Percentiles rank a stretch among this genome's conserved stretches.
Conservation (phyloP, 2,888 invertebrate species). For the Drosophila meridiana region DNA sequence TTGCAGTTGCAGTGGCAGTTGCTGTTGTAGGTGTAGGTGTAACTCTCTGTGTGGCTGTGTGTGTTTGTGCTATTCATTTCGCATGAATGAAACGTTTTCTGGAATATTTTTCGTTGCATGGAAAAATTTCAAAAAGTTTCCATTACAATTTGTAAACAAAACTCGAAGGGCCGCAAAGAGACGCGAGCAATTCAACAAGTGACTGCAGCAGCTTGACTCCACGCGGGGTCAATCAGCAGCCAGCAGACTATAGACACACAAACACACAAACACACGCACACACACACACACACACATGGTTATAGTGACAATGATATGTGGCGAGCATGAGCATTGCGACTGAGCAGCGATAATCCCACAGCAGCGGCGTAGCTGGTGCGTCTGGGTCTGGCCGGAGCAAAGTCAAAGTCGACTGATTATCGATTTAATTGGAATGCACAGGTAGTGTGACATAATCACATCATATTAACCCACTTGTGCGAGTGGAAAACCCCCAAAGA, state of each 20-base stretch:
- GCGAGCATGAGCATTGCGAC: conserved; percentile 36
- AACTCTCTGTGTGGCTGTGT: neutral
- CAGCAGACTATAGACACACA: conserved; percentile 1
- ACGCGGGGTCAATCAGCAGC: conserved; percentile 63
- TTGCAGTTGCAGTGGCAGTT: neutral
- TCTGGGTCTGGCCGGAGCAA: conserved; percentile 13
- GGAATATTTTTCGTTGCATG: conserved; percentile 57
- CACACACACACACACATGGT: neutral
- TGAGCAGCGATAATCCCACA: conserved; percentile 44
- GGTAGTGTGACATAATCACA: conserved; percentile 44
- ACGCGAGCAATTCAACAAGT: conserved; percentile 60
- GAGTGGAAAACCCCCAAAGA: conserved; percentile 42
- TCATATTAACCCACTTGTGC: conserved; percentile 56
- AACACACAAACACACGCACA: neutral
- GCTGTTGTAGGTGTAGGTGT: neutral
- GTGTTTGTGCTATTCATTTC: conserved; percentile 39
- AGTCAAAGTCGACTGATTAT: conserved; percentile 42
- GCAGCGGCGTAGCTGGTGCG: neutral
- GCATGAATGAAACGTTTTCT: conserved; percentile 55
- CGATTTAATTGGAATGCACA: conserved; percentile 53
- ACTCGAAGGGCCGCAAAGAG: conserved; percentile 25
- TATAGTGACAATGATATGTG: conserved; percentile 40
- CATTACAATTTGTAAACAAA: conserved; percentile 74
- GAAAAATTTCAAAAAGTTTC: conserved; percentile 74
- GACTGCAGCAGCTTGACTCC: conserved; percentile 40